A percentile compares a stretch with the other conserved stretches of the same genome.
phyloP scores from a whole-genome alignment of 2,797 vertebrate genomes.

The Anableps anableps region DNA sequence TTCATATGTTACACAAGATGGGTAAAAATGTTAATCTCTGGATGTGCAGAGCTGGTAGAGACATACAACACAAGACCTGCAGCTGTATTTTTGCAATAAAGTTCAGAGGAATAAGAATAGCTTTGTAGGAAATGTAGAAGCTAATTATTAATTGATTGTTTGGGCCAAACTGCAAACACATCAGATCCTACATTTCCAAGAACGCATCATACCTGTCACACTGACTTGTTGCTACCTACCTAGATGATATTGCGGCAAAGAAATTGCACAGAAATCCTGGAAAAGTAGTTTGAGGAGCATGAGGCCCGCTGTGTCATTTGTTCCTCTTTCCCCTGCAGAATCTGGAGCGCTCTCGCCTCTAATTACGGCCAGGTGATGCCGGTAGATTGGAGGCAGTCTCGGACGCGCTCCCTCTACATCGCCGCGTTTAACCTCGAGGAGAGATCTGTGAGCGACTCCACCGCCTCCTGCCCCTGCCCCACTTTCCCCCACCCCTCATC shows the following conservation, averaged over 20 bases:
- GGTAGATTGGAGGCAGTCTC: conserved; percentile 91
- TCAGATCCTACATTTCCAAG: not conserved
- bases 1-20: not conserved
- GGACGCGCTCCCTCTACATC: conserved; percentile 85
- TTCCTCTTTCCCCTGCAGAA: conserved; percentile 73
- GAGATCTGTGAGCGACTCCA: conserved; percentile 82
- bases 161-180: not conserved
- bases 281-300: not conserved
- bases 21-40: not conserved
- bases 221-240: not conserved
- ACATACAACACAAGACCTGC: not conserved
- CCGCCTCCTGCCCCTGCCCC: conserved; percentile 32
- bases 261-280: not conserved
- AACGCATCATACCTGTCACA: not conserved
- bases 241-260: not conserved
- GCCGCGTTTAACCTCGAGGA: conserved; percentile 86
- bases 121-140: not conserved
- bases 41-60: not conserved
- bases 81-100: not conserved
- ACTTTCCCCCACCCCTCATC: conserved; percentile 24
- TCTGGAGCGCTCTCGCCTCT: conserved; percentile 91
- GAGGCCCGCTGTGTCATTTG: not conserved
- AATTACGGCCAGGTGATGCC: conserved; percentile 91
- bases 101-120: not conserved
- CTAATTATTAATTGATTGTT: too few relatives aligned